Base-by-base conservation (phyloP, 2,888 invertebrate genomes). In the Brassicogethes aeneus region DNA sequence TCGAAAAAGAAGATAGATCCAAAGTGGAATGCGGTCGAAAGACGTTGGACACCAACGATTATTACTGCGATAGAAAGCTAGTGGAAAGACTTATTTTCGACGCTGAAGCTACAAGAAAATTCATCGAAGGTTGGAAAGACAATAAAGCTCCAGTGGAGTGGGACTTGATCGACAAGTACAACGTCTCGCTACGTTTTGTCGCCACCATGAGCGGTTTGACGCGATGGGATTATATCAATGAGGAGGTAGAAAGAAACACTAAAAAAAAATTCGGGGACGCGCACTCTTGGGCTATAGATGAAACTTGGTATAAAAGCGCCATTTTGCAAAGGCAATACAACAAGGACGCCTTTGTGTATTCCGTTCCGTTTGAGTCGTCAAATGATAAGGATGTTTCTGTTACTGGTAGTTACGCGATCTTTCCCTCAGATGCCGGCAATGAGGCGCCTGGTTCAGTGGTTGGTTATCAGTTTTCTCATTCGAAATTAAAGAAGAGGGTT, bases 231-330 rank as follows among this genome's bases (percentile, higher is more conserved):
- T 81, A 84, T 51, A 76, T 84, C 34, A 73, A 72, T 42, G 77
- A 73, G 13, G 80, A 79, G 54, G 70, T 69, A 45, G 65, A 70
- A 32, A 32, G 3, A 5, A 32, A 32, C 13, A 32, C 10, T 10
- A 32, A 13, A 5, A 32, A 32, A 5, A 80, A 82, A 47, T 90
- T 90, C 57, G 88, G 88, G 7, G 85, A 88, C 54, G 65, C 75
- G 35, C 81, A 89, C 59, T 76, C 74, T 2, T 76, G 77, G 39
- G 84, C 91, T 0, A 85, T 90, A 15, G 90, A 93, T 61, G 91
- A 92, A 64, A 80, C 85, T 1, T 93, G 91, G 90, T 93, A 93
- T 62, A 85, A 86, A 62, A 83, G 87, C 46, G 91, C 93, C 1
- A 87, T 93, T 2, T 74, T 92, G 33, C 89, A 90, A 56, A 85